Evolutionary conservation across 2,113 vertebrate species (phyloP).

Genomic region (Neolamprologus caudopunctatus): DNA sequence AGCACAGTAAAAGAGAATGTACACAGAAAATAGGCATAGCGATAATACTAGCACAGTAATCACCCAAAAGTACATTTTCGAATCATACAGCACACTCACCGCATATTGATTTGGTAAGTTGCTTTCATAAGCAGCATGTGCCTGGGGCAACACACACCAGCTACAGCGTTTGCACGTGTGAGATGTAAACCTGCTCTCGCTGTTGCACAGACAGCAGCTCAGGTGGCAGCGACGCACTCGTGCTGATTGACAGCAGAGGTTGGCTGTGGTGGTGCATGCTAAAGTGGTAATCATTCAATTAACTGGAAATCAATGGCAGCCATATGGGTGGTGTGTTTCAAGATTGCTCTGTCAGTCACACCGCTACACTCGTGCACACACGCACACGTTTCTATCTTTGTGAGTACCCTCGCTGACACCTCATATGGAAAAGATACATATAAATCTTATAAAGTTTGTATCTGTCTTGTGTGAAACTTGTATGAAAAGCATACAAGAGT

Average conservation of each 20-base stretch:
- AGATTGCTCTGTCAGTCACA: conserved; percentile 35
- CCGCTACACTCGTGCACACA: neutral
- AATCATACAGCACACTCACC: neutral
- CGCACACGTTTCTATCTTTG: neutral
- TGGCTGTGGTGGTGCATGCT: conserved; percentile 21
- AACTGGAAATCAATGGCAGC: conserved; percentile 55
- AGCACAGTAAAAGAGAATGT: neutral
- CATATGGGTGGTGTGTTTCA: conserved; percentile 39
- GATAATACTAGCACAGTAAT: neutral
- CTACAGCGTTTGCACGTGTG: neutral
- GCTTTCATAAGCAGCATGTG: neutral
- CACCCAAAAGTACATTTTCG: neutral
- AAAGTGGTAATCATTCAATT: conserved; percentile 49
- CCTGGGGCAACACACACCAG: neutral
- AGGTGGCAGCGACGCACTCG: neutral
- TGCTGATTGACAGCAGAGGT: conserved; percentile 10
- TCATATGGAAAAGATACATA: neutral
- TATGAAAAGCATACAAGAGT: neutral
- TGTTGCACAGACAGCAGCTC: neutral
- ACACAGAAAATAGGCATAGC: neutral
- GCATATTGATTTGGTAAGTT: neutral
- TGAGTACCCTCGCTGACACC: neutral
- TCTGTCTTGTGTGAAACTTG: neutral
- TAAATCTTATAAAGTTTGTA: accelerated
- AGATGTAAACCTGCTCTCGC: neutral